Conservation (phyloP, 1,140 invertebrate species). For the Lerema accius region DNA sequence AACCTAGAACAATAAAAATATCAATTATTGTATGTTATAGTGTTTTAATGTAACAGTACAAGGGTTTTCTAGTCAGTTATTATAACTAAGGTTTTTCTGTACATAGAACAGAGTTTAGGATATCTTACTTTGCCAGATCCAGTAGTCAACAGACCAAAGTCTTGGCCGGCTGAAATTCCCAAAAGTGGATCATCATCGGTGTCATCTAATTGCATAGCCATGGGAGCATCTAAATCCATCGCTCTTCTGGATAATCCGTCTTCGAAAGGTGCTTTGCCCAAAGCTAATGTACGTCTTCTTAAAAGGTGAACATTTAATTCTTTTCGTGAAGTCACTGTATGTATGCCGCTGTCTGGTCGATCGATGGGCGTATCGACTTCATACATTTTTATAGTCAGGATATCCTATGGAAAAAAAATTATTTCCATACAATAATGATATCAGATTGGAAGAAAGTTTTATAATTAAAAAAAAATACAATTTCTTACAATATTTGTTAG, state of each 20-base stretch:
- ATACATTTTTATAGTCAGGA: slow-evolving; percentile 91
- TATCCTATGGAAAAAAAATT: slow-evolving; percentile 85
- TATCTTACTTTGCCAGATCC: slow-evolving; percentile 87
- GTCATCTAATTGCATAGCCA: slow-evolving; percentile 70
- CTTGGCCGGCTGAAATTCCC: slow-evolving; percentile 87
- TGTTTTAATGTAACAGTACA: too few species aligned
- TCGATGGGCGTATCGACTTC: slow-evolving; percentile 83
- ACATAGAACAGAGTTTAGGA: too few species aligned
- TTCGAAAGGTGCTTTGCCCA: slow-evolving; percentile 89
- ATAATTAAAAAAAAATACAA: too few species aligned
- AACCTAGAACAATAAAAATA: slow-evolving; percentile 59
- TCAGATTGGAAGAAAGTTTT: slow-evolving; percentile 13
- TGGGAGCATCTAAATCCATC: slow-evolving; percentile 59
- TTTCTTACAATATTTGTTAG: slow-evolving; percentile 91
- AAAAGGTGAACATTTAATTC: slow-evolving; percentile 69
- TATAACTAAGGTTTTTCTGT: too few species aligned
- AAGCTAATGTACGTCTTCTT: slow-evolving; percentile 89
- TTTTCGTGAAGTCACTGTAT: slow-evolving; percentile 80
- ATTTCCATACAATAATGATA: slow-evolving; percentile 86
- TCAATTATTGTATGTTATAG: too few species aligned
- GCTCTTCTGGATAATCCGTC: slow-evolving; percentile 81
- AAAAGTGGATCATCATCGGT: slow-evolving; percentile 66
- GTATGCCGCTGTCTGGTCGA: slow-evolving; percentile 40
- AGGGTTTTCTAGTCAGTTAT: too few species aligned
- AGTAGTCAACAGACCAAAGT: slow-evolving; percentile 92